Base-by-base conservation (phyloP, 1,140 invertebrate species). In the Araneus ventricosus region DNA sequence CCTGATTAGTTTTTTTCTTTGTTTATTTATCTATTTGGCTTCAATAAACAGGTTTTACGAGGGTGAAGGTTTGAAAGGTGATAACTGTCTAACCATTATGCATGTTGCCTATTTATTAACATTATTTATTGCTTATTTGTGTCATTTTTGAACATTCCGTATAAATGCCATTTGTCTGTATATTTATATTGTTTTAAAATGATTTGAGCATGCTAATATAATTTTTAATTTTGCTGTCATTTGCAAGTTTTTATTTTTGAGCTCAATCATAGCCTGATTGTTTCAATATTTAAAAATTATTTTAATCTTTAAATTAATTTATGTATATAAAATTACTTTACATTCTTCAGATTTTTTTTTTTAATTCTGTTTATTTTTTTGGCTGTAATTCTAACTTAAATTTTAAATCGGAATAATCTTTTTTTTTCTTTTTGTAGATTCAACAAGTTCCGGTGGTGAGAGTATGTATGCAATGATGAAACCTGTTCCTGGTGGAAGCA, bases 391-490 rank as follows among this genome's bases (percentile, higher is more conserved):
- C 3, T 20, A 37, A 34, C 20, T 37, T 75, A 17, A 34, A 22
- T 34, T 14, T 27, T 70, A 70, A 34, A 75, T 75, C 4, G 22
- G 17, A 30, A 5, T 17, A 34, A 75, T 6, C 3, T 37, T 3
- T 34, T 75, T 75, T 59, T 52, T 87, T 59, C 86, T 93, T 41
- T 45, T 87, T 80, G n/a, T 94, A 96, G 96, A 97, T 95, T 97
- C 96, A 75, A 96, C 96, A 89, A 96, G 97, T 96, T 97, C 97
- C 95, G 97, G 97, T 92, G 98, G 98, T 94, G 98, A 99, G 96
- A 98, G 98, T 95, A 99, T 99, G 98, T 99, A 99, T 96, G 98
- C 98, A 94, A 97, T 99, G 97, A 99, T 99, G 98, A 99, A 99
- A 96, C 97, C 98, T 94, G 97, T 98, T 94, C 97, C 97, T 94